Evolutionary conservation across 2,113 vertebrate genomes (phyloP).

Genomic region (Physeter macrocephalus): DNA sequence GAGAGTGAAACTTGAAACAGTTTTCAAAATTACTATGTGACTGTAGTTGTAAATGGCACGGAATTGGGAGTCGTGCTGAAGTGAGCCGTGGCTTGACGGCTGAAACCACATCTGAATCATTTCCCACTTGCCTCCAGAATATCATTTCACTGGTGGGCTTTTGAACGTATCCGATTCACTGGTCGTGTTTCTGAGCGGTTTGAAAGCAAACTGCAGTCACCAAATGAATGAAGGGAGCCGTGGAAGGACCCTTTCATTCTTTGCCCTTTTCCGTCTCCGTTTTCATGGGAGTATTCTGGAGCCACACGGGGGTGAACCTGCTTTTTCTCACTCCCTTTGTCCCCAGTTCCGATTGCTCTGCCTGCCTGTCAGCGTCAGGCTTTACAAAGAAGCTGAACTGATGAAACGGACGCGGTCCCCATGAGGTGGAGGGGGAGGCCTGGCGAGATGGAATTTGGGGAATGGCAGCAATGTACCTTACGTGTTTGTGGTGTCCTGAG

Average conservation of each 20-base stretch:
- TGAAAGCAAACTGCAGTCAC: neutral
- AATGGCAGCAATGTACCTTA: neutral
- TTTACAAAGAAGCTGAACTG: neutral
- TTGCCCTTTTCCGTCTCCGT: neutral
- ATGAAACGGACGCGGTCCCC: neutral
- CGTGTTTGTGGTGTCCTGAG: neutral
- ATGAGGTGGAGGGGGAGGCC: neutral
- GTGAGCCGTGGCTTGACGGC: neutral
- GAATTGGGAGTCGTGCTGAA: neutral
- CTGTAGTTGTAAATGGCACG: neutral
- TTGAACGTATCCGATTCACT: neutral
- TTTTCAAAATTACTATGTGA: neutral
- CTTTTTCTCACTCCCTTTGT: neutral
- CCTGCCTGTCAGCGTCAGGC: neutral
- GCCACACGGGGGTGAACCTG: neutral
- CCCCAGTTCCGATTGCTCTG: neutral
- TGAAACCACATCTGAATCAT: neutral
- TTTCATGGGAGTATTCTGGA: neutral
- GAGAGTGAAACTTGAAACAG: neutral
- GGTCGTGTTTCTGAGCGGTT: neutral
- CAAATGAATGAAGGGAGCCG: neutral
- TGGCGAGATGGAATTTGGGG: neutral
- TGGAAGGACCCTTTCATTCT: neutral
- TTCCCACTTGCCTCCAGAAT: neutral
- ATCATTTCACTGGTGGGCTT: neutral